Conservation (phyloP, 2,113 vertebrate genomes). For the Aplodontia rufa region DNA sequence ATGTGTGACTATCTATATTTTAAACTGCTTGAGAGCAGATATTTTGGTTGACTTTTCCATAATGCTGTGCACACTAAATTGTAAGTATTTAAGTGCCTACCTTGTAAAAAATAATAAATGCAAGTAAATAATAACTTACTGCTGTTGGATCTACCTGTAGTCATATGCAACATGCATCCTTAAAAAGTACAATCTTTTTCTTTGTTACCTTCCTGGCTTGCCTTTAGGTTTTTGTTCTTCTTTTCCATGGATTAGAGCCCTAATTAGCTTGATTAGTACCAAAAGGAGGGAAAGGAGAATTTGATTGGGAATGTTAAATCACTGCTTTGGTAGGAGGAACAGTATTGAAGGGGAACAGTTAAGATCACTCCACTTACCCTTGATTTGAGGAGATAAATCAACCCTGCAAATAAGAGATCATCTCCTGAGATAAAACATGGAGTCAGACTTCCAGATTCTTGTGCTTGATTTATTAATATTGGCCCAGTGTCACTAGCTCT, state of each 20-base stretch:
- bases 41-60: constrained; percentile 8
- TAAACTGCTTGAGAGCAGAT: background rate
- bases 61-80: background rate
- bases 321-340: background rate
- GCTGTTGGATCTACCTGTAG: background rate
- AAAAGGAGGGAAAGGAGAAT: background rate
- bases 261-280: background rate
- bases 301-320: background rate
- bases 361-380: background rate
- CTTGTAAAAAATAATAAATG: constrained; percentile 15
- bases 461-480: background rate
- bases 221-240: background rate
- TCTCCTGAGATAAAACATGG: background rate
- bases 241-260: background rate
- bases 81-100: background rate
- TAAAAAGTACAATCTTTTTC: constrained; percentile 8
- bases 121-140: constrained; percentile 12
- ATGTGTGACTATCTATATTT: background rate
- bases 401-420: background rate
- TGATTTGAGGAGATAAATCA: background rate
- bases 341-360: background rate
- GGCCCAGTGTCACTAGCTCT: background rate
- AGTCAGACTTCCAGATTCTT: background rate
- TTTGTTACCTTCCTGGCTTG: constrained; percentile 31
- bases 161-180: background rate